Base-by-base conservation (phyloP, 2,113 vertebrate species). In the Bolborhynchus lineola region DNA sequence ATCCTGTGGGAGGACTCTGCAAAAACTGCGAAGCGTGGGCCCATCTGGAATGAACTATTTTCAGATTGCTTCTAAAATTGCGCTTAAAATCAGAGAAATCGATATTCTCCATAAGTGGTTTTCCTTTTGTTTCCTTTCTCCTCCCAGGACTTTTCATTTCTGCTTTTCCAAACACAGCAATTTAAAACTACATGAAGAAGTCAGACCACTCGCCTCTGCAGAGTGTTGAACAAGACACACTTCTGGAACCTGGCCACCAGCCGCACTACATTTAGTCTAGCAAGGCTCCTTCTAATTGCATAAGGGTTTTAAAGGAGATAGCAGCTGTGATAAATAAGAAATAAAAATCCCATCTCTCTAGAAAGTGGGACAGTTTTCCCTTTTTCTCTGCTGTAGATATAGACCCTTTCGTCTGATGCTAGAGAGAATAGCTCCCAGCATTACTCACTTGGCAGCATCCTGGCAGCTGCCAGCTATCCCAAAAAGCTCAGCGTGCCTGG, bases 151-250 rank as follows among this genome's bases (percentile, higher is more conserved):
- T 85, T 95, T 80, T 67, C 17, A 63, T 42, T 84, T 78, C 74
- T 25, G 1, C 8, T 1, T 50, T 71, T 91, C 72, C 62, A 84
- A 76, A 86, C 18, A 37, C 1, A 68, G 29, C 11, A 13, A 50
- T 65, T 82, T 68, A 47, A 92, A 86, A 31, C 39, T 28, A 18
- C 0, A 0, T 3, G 3, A 64, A 93, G 35, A 88, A 39, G 67
- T 33, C 19, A 13, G 18, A 23, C 39, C 4, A 1, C 42, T 76
- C 0, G 0, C 24, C 1, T 2, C 55, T 55, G 60, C 17, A 41
- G 42, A 39, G 35, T 3, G 1, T 55, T 26, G 33, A 93, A 89
- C 5, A 17, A 78, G 42, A 59, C 28, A 14, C 2, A 0, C n/a
- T 71, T 65, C 49, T 86, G 64, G 53, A 82, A 67, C 35, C 19